A percentile compares a stretch with the other conserved stretches of the same genome.
Evolutionary conservation across 2,113 vertebrate species (phyloP).

Genomic region (Rhinolophus sinicus): DNA sequence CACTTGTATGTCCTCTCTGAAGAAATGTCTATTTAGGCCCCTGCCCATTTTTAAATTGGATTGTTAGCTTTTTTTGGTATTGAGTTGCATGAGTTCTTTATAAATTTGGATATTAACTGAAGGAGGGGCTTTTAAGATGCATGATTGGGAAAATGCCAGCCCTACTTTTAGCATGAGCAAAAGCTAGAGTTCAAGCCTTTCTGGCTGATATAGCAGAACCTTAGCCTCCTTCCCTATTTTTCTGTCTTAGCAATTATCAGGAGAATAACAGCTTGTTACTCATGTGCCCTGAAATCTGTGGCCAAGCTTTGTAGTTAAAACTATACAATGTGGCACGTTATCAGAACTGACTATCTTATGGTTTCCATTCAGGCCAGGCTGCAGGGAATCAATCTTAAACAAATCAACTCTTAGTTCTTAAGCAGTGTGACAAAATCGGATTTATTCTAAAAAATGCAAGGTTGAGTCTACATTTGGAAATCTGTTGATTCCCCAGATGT

Average conservation of each 20-base stretch:
- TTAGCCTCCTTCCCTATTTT: background rate
- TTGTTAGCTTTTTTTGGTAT: too few relatives aligned
- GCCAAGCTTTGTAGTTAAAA: background rate
- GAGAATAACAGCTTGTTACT: background rate
- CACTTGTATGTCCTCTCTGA: too few relatives aligned
- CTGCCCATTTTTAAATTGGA: too few relatives aligned
- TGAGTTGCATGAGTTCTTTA: too few relatives aligned
- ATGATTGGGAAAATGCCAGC: background rate
- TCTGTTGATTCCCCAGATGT: background rate
- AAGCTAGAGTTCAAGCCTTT: background rate
- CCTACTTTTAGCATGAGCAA: background rate
- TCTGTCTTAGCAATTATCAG: background rate
- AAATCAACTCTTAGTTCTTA: background rate
- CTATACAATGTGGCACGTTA: background rate
- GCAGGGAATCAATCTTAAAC: background rate
- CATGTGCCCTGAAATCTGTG: background rate
- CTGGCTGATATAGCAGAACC: background rate
- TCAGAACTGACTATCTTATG: background rate
- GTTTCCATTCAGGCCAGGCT: background rate
- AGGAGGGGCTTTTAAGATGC: background rate
- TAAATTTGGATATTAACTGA: too few relatives aligned
- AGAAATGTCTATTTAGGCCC: too few relatives aligned
- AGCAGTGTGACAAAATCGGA: background rate
- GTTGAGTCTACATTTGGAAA: background rate
- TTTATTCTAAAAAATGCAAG: slow-evolving; percentile 21